phyloP scores from a whole-genome alignment of 2,797 vertebrate genomes.

The Neosalanx taihuensis region DNA sequence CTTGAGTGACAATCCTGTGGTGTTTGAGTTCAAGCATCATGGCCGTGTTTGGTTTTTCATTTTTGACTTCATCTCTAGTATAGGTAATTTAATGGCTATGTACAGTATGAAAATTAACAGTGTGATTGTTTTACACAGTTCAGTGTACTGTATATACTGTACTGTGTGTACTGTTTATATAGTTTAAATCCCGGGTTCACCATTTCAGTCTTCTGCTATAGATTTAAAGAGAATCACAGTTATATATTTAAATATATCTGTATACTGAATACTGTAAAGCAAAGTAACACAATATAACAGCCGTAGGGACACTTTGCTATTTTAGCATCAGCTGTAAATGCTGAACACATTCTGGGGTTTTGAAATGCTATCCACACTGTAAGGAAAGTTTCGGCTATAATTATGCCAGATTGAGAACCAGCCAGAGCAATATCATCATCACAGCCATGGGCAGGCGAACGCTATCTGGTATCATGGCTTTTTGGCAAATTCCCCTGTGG shows the following conservation, averaged over 20 bases:
- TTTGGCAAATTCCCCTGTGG: conserved; percentile 36
- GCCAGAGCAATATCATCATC: conserved; percentile 27
- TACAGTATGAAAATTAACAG: too few species aligned
- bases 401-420: conserved; percentile 43
- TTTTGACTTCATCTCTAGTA: not conserved
- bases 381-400: conserved; percentile 53
- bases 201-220: not conserved
- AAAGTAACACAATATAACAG: conserved; percentile 54
- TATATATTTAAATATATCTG: conserved; percentile 34
- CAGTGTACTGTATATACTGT: not conserved
- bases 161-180: not conserved
- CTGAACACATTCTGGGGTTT: conserved; percentile 45
- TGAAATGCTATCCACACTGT: conserved; percentile 52
- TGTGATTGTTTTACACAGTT: too few species aligned
- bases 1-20: conserved; percentile 11
- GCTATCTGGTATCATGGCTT: conserved; percentile 16
- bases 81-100: not conserved
- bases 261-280: conserved; percentile 31
- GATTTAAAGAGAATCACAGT: conserved; percentile 26
- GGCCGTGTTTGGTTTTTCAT: not conserved
- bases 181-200: not conserved
- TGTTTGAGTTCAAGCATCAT: conserved; percentile 2
- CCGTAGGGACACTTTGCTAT: conserved; percentile 45
- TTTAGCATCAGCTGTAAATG: conserved; percentile 54
- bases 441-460: conserved; percentile 12